Percentiles rank a stretch among this genome's conserved stretches.
Conservation (phyloP, 35 echinoderm and acorn worm species). For the Diadema setosum region DNA sequence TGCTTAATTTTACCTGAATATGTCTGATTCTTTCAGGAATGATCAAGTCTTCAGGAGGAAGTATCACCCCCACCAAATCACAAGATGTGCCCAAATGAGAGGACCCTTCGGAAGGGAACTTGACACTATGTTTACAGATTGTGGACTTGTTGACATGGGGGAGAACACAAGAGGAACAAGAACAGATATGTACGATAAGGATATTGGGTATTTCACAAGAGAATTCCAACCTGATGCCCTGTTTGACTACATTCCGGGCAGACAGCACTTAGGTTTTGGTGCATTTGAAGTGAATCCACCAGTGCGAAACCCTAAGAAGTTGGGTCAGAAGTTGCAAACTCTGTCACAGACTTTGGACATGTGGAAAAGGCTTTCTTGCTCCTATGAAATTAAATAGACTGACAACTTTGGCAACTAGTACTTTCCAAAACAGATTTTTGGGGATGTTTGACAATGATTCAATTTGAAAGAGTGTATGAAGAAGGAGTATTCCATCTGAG, state of each 20-base stretch:
- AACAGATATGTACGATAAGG: not conserved
- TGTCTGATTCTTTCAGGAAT: not conserved
- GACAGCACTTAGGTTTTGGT: not conserved
- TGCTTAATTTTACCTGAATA: not conserved
- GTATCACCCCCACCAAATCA: not conserved
- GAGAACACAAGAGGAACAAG: not conserved
- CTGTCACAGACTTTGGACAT: not conserved
- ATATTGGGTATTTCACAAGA: not conserved
- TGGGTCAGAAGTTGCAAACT: not conserved
- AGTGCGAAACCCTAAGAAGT: not conserved
- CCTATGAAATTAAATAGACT: too few species aligned
- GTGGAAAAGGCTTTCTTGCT: not conserved
- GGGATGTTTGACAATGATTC: too few species aligned
- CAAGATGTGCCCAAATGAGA: not conserved
- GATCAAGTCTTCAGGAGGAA: not conserved
- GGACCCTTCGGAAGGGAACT: not conserved
- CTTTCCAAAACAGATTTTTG: too few species aligned
- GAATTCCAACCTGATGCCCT: not conserved
- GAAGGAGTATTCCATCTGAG: too few species aligned
- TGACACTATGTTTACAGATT: not conserved
- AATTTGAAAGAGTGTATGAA: too few species aligned
- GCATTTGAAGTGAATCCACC: not conserved
- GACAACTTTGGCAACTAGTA: too few species aligned
- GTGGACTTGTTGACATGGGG: not conserved
- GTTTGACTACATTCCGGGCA: not conserved